Conservation (phyloP, 1,140 invertebrate genomes). For the Ceratoteleas bidentatus region DNA sequence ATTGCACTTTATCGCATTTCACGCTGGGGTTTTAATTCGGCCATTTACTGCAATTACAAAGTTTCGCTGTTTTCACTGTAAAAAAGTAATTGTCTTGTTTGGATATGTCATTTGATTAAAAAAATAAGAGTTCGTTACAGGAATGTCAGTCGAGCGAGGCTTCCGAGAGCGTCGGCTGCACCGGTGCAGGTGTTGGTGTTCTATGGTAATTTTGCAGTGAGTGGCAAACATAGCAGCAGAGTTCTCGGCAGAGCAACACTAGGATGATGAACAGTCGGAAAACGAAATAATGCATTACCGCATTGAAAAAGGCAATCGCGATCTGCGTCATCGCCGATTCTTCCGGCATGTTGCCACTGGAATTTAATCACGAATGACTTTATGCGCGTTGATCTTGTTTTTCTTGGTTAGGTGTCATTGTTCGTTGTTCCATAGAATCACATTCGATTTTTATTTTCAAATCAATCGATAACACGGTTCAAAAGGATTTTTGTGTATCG, state of each 20-base stretch:
- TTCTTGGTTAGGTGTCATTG: not conserved
- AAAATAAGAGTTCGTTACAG: not conserved
- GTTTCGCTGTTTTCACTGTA: not conserved
- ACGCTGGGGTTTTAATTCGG: too few relatives aligned
- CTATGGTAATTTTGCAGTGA: constrained; percentile 1
- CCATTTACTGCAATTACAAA: not conserved
- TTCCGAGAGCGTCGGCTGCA: not conserved
- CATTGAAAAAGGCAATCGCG: constrained; percentile 16
- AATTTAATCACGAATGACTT: too few relatives aligned
- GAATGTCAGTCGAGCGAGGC: constrained; percentile 16
- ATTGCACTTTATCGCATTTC: not conserved
- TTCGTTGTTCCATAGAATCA: too few relatives aligned
- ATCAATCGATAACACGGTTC: too few relatives aligned
- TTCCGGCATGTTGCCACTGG: constrained; percentile 16
- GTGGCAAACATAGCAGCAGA: constrained; percentile 15
- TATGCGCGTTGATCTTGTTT: not conserved
- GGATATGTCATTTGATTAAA: not conserved
- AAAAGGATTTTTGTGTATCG: too few relatives aligned
- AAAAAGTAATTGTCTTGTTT: not conserved
- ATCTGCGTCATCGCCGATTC: constrained; percentile 13
- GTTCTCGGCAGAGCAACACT: not conserved
- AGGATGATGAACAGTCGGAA: constrained; percentile 17
- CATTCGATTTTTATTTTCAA: too few relatives aligned
- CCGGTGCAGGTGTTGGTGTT: not conserved
- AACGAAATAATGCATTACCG: constrained; percentile 21